Conservation (phyloP, 2,113 vertebrate genomes). For the Odocoileus hemionus region DNA sequence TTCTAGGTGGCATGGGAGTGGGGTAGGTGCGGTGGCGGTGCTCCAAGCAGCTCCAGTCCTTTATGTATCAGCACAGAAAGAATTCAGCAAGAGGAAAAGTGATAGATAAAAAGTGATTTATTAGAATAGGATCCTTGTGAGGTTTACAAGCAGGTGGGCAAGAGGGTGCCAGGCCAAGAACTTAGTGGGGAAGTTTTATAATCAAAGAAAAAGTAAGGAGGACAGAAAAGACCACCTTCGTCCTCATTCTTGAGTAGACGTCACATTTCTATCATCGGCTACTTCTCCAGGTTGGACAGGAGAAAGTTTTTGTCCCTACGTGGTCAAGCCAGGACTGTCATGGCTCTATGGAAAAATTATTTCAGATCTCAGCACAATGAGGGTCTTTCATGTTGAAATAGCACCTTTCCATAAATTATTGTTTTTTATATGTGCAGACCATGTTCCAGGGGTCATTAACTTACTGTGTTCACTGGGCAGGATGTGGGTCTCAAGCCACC, state of each 20-base stretch:
- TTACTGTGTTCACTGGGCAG: neutral
- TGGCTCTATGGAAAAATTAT: neutral
- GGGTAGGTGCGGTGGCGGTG: accelerated
- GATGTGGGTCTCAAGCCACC: neutral
- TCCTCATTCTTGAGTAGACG: neutral
- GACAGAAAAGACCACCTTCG: neutral
- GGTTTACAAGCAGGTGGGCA: neutral
- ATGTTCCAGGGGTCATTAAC: neutral
- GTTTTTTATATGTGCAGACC: neutral
- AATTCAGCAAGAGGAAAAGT: neutral
- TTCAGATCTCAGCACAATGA: neutral
- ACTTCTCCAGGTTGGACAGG: neutral
- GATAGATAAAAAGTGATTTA: neutral
- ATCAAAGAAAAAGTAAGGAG: neutral
- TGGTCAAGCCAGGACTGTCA: neutral
- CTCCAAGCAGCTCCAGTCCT: neutral
- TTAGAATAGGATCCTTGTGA: neutral
- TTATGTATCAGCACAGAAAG: neutral
- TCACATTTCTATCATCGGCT: neutral
- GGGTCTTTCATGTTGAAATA: neutral
- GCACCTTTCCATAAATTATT: neutral
- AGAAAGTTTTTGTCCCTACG: neutral
- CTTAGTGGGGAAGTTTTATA: neutral
- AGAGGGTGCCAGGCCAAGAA: neutral
- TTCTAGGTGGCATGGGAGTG: neutral